A percentile compares a stretch with the other conserved stretches of the same genome.
phyloP scores from a whole-genome alignment of 2,888 invertebrate genomes.

The Alsophila aescularia region DNA sequence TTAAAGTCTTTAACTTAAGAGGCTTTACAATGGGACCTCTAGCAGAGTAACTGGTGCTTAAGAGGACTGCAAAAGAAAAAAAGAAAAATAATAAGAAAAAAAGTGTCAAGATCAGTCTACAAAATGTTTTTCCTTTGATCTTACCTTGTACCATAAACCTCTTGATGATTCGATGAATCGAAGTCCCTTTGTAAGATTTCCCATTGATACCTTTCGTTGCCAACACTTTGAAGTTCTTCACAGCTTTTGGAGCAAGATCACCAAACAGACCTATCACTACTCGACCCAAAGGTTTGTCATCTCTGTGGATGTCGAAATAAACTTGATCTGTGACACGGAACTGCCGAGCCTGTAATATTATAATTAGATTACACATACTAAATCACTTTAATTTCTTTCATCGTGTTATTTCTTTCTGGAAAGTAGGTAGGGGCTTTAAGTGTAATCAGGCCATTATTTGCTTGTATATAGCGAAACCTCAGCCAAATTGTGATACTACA shows the following conservation, averaged over 20 bases:
- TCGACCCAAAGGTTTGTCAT: constrained; percentile 88
- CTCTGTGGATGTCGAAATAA: constrained; percentile 91
- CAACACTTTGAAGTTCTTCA: constrained; percentile 93
- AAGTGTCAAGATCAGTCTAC: too few species aligned
- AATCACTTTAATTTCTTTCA: not conserved
- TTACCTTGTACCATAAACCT: constrained; percentile 96
- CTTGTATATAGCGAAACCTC: too few species aligned
- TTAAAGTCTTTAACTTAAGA: not conserved
- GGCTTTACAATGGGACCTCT: too few species aligned
- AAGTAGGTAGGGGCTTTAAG: too few species aligned
- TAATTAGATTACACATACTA: not conserved
- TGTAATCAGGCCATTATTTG: too few species aligned
- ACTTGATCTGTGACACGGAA: constrained; percentile 92
- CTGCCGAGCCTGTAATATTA: constrained; percentile 79
- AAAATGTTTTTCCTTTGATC: constrained; percentile 12
- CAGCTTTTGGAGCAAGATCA: constrained; percentile 92
- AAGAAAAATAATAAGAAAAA: too few species aligned
- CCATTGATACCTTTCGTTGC: constrained; percentile 90
- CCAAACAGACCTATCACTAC: constrained; percentile 96
- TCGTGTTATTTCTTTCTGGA: too few species aligned
- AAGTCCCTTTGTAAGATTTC: constrained; percentile 90
- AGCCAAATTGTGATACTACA: too few species aligned
- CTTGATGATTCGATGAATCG: constrained; percentile 93
- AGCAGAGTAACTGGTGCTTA: too few species aligned
- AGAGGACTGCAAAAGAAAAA: too few species aligned